Conservation (phyloP, 2,797 vertebrate genomes). For the Sandelia bainsii region DNA sequence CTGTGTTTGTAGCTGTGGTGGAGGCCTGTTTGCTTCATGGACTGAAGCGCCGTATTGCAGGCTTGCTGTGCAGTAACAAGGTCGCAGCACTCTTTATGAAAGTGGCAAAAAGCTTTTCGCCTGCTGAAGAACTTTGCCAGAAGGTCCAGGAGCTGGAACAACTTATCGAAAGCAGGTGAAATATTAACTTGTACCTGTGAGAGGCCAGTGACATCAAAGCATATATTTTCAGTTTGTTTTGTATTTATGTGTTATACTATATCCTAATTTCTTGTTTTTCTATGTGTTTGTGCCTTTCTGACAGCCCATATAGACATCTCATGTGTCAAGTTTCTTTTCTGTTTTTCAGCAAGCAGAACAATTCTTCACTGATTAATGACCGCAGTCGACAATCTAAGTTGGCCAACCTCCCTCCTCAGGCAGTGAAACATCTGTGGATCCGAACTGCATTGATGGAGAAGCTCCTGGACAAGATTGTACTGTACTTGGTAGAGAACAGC, state of each 20-base stretch:
- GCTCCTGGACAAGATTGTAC: conserved; percentile 95
- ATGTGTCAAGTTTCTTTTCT: conserved; percentile 14
- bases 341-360: conserved; percentile 86
- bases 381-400: conserved; percentile 85
- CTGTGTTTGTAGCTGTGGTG: conserved; percentile 88
- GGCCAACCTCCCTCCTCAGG: conserved; percentile 91
- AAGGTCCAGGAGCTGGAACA: conserved; percentile 97
- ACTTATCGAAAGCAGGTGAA: conserved; percentile 93
- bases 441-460: conserved; percentile 97
- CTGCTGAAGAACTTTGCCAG: conserved; percentile 92
- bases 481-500: conserved; percentile 96
- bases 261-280: background rate
- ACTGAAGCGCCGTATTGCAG: conserved; percentile 91
- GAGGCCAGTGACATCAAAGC: background rate
- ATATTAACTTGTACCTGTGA: background rate
- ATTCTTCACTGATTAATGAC: conserved; percentile 87
- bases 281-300: background rate
- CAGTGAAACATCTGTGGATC: conserved; percentile 95
- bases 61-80: conserved; percentile 98
- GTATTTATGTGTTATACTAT: background rate
- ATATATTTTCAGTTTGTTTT: background rate
- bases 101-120: conserved; percentile 92
- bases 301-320: background rate
- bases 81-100: conserved; percentile 97
- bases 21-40: conserved; percentile 94